These are phyloP conservation scores for Anguilla marmorata DNA, from an alignment of 2,797 vertebrate species.

Conservation along the genomic window DNA sequence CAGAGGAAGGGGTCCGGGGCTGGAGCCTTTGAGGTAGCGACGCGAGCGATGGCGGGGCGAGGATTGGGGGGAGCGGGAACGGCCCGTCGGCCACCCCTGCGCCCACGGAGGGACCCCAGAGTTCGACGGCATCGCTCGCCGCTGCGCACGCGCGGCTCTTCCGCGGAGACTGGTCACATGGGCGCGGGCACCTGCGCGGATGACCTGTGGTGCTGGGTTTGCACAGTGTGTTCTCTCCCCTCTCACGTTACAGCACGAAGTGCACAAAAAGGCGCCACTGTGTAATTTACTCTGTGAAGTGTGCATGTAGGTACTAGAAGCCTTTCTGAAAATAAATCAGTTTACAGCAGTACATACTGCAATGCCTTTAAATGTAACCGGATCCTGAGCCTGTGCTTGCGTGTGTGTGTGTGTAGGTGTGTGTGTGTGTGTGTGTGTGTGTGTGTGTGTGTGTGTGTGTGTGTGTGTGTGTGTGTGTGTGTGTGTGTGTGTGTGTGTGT, in stretches of 20 bases:
- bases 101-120: neutral
- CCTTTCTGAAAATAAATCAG: neutral
- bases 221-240: neutral
- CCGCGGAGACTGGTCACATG: neutral
- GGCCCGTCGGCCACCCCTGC: conserved; percentile 47
- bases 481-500: neutral
- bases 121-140: neutral
- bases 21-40: conserved; percentile 77
- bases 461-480: too few relatives aligned
- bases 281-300: neutral
- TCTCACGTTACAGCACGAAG: neutral
- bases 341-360: neutral
- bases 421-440: too few relatives aligned
- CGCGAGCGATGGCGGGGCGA: conserved; percentile 75
- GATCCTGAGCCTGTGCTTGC: neutral
- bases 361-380: neutral
- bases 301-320: neutral
- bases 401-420: too few relatives aligned
- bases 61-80: conserved; percentile 49
- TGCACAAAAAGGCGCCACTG: neutral
- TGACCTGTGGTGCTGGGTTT: neutral
- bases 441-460: too few relatives aligned
- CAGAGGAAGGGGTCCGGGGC: conserved; percentile 83
- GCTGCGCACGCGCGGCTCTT: neutral
- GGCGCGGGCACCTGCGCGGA: neutral